Base-by-base conservation (phyloP, 2,888 invertebrate species). In the Fabriciana adippe region DNA sequence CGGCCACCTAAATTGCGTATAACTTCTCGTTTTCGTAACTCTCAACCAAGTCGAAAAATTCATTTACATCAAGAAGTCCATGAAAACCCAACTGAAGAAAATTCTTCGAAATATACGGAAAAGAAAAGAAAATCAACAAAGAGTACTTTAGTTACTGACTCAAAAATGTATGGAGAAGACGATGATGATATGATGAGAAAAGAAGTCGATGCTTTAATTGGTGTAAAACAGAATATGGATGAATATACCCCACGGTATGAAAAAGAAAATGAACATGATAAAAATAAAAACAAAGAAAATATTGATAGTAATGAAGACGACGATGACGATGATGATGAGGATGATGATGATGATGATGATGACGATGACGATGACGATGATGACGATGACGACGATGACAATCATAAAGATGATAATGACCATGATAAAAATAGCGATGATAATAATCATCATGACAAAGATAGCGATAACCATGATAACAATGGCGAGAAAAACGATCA, bases 71-170 rank as follows among this genome's bases (percentile, higher is more conserved):
- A 66, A 21, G 64, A 62, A 55, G 26, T 55, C 47, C 62, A 48
- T 13, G 61, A 71, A 70, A 71, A 55, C 18, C 62, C 56, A 16
- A 48, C 57, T 51, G 63, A 71, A n/a, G 45, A 63, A 41, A 70
- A 75, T 2, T 59, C 74, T 55, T 87, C 89, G 13, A 88, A 86
- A 73, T 89, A 86, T 66, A 84, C 81, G 73, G 92, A 89, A 78
- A 92, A 90, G 78, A 89, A 90, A 75, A 91, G 84, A 60, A 92
- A 91, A 73, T 81, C 80, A 15, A 80, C 84, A 8, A 86, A 89
- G 75, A 92, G 87, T 35, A 93, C 93, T 3, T 76, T 90, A 67
- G 89, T 93, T 1, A 93, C 92, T 4, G 93, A 93, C 63, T 86
- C 90, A 35, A 84, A 90, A 71, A 83, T 80, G 16, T 93, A 93